Base-by-base conservation (phyloP, 2,113 vertebrate species). In the Tenebrosternarchus preto region DNA sequence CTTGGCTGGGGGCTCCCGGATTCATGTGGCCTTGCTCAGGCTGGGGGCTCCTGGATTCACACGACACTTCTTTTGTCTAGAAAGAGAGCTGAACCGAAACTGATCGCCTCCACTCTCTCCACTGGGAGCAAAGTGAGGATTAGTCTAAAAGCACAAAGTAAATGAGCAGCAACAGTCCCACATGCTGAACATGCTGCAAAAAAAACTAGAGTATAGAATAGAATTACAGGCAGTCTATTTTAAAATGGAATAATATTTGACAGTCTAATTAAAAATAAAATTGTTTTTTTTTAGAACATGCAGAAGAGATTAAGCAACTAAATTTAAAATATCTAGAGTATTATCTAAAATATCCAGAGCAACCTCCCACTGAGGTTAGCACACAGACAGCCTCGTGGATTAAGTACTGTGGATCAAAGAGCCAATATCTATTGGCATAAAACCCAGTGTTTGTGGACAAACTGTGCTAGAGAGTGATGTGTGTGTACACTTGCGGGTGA, bases 351-450 rank as follows among this genome's bases (percentile, higher is more conserved):
- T 75, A 84, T 60, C 80, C 76, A 86, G 63, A 88, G 64, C 77
- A 79, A 90, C 85, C 87, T 87, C 82, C 84, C 86, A 87, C 71
- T 72, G 69, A 73, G 77, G 66, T 85, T 70, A 76, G 86, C 86
- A 88, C 84, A 85, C 67, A 84, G 84, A 89, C 85, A 87, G 78
- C 82, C 76, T 71, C 29, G 24, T 50, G 24, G 63, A 80, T 83
- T 77, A 85, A 90, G 86, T 80, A 86, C 85, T 87, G 72, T 77
- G 70, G 87, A 86, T 88, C 83, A 86, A 86, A 66, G 82, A 86
- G 88, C 89, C 89, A 85, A 89, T 91, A 90, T 90, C 84, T 89
- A 90, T 90, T 88, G 89, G 90, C 89, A 84, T 56, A 82, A 85
- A 83, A 77, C 71, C 85, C 36, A 67, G 84, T 73, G 89, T 87